These are phyloP conservation scores for Drosophila mimetica DNA, from an alignment of 2,888 invertebrate genomes.

Conservation along the genomic window DNA sequence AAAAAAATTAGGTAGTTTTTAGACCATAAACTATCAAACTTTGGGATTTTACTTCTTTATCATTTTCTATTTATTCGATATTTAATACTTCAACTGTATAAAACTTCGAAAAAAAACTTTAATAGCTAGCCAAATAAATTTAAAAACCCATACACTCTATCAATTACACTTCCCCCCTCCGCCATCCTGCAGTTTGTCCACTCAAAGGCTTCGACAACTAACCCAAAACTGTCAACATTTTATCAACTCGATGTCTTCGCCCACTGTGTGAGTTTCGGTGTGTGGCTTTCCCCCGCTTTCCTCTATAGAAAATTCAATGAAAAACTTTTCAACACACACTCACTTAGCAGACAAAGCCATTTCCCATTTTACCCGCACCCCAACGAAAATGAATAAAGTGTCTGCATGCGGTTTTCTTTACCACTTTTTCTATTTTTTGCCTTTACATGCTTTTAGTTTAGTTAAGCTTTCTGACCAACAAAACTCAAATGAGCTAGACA, in stretches of 20 bases:
- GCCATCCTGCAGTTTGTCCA: conserved; percentile 7
- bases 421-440: conserved; percentile 29
- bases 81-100: no score
- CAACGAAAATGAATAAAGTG: conserved; percentile 34
- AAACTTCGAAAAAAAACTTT: no score
- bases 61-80: no score
- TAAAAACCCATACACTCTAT: conserved; percentile 16
- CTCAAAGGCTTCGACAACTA: conserved; percentile 41
- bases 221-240: conserved; percentile 75
- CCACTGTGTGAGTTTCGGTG: conserved; percentile 17
- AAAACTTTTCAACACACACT: conserved; percentile 65
- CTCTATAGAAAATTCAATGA: conserved; percentile 66
- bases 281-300: conserved; percentile 46
- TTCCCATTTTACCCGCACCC: conserved; percentile 6
- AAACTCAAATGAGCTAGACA: conserved; percentile 61
- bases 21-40: no score
- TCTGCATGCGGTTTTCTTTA: conserved; percentile 51
- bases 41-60: no score
- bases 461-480: conserved; percentile 72
- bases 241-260: conserved; percentile 57
- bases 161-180: conserved; percentile 17
- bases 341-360: conserved; percentile 22
- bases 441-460: conserved; percentile 72
- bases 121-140: conserved; percentile 10
- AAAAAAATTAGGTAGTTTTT: no score